Conservation (phyloP, 2,113 vertebrate genomes). For the Mesitornis unicolor region DNA sequence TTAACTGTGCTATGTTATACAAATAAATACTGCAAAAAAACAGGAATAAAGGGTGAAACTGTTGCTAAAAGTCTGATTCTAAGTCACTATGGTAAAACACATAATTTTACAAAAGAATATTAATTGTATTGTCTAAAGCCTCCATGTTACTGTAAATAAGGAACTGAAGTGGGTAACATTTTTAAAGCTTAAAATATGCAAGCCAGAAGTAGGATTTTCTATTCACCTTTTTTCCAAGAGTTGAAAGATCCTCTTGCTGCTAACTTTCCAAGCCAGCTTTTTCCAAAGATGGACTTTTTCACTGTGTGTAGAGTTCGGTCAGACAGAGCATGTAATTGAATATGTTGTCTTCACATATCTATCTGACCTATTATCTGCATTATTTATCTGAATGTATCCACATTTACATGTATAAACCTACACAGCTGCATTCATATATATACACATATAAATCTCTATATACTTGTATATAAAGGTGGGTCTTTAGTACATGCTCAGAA, state of each 20-base stretch:
- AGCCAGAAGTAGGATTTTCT: not conserved
- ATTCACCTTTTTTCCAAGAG: not conserved
- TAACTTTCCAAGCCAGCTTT: conserved; percentile 44
- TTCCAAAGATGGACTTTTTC: not conserved
- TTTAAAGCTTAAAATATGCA: not conserved
- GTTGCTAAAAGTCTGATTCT: not conserved
- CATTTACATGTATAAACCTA: not conserved
- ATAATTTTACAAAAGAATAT: not conserved
- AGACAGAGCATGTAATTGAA: not conserved
- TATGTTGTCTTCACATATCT: not conserved
- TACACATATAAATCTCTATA: not conserved
- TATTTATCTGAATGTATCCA: not conserved
- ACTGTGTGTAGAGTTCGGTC: not conserved
- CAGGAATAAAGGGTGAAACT: not conserved
- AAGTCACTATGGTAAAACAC: not conserved
- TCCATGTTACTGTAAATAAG: not conserved
- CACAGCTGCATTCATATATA: not conserved
- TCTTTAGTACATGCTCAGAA: not conserved
- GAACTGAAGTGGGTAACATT: not conserved
- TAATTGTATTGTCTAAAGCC: not conserved
- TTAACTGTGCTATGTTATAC: not conserved
- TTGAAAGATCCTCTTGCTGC: not conserved
- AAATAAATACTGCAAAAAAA: not conserved
- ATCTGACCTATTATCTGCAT: not conserved
- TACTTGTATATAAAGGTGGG: not conserved